Base-by-base conservation (phyloP, 2,888 invertebrate species). In the Nemurella pictetii region DNA sequence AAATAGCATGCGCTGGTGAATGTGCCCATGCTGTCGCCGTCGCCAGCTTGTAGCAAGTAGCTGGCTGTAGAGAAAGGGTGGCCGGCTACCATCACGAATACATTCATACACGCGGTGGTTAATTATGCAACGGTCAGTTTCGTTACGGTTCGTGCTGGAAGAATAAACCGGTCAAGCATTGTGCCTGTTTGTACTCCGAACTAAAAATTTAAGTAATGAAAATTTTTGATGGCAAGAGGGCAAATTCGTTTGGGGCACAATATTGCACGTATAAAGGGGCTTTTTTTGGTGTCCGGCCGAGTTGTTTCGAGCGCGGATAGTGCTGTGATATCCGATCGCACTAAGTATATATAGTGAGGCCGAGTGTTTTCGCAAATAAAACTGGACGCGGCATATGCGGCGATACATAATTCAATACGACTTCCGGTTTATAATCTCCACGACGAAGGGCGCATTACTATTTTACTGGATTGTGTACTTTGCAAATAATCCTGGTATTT, bases 61-160 rank as follows among this genome's bases (percentile, higher is more conserved):
- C n/a, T n/a, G n/a, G n/a, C n/a, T n/a, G n/a, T n/a, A n/a, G n/a
- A n/a, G n/a, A n/a, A n/a, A 55, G 55, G 55, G 55, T 55, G 55
- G 55, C 9, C 3, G 32, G 32, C 3, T 20, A 2, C 15, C 55
- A 55, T 55, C 20, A 55, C 55, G 55, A 55, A 55, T 55, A 55
- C 55, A 20, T 20, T 55, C 55, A 20, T 12, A 35, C 35, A 12
- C n/a, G 35, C 12, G 55, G 55, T 15, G 78, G n/a, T 78, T 28
- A 78, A 78, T 78, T 78, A 78, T 78, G 29, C 78, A 78, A 78
- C 78, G 78, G 78, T 78, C 78, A 78, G 78, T 75, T 75, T 75
- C 27, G 75, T 75, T 28, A 28, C 28, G 55, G 55, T 55, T 20
- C 12, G 55, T 55, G 55, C 9, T 55, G 55, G 55, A 55, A n/a